Evolutionary conservation across 2,888 invertebrate genomes (phyloP).

Genomic region (Lutraria lutraria): DNA sequence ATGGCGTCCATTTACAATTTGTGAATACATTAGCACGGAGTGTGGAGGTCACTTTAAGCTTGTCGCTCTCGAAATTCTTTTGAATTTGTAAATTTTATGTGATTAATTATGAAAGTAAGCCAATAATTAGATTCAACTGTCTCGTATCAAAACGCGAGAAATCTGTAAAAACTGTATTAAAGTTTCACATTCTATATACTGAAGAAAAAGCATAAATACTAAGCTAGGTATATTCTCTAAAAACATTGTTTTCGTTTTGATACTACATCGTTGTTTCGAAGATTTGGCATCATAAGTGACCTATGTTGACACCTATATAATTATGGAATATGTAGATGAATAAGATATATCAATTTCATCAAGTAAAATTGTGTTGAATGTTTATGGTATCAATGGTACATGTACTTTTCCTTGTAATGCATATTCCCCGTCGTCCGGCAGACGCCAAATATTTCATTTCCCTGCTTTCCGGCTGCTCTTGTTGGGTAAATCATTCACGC

Average conservation of each 20-base stretch:
- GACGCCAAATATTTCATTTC: background rate
- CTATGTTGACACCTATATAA: no score
- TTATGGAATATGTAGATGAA: no score
- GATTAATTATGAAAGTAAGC: background rate
- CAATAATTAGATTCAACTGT: background rate
- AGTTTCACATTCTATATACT: background rate
- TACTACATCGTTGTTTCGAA: background rate
- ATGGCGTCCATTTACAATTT: background rate
- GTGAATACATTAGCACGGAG: background rate
- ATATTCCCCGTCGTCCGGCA: background rate
- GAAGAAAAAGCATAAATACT: background rate
- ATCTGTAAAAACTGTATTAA: background rate
- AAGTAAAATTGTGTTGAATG: background rate
- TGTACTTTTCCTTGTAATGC: background rate
- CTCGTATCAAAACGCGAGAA: constrained; percentile 5
- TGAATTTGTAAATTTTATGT: background rate
- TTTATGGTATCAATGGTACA: background rate
- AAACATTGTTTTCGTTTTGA: no score
- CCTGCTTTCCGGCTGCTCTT: background rate
- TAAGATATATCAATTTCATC: background rate
- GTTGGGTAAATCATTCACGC: background rate
- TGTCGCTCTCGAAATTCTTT: background rate
- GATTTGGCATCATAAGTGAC: background rate
- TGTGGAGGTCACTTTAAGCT: background rate
- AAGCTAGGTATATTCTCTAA: no score